phyloP scores from a whole-genome alignment of 2,888 invertebrate genomes.

The Tanytarsus gracilentus region DNA sequence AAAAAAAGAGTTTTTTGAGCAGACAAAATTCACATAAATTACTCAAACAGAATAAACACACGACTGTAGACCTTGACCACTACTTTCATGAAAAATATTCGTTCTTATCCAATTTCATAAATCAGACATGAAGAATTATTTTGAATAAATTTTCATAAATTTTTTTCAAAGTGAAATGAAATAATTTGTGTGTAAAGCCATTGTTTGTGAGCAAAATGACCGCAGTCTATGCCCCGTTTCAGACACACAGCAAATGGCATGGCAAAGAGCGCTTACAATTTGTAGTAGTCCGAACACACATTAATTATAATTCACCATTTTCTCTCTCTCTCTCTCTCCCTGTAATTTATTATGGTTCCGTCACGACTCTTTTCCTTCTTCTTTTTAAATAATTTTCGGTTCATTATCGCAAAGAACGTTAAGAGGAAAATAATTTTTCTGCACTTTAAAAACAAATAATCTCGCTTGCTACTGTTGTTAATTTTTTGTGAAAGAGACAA shows the following conservation, averaged over 20 bases:
- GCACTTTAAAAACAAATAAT: not conserved
- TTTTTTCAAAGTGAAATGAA: not conserved
- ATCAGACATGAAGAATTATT: slow-evolving; percentile 21
- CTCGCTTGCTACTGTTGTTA: not conserved
- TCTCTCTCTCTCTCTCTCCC: not conserved
- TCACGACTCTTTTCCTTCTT: not conserved
- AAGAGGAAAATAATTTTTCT: not conserved
- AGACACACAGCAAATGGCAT: no score
- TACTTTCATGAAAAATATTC: slow-evolving; percentile 15
- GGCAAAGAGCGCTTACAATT: not conserved
- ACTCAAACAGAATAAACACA: not conserved
- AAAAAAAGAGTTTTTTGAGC: not conserved
- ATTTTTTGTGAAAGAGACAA: not conserved
- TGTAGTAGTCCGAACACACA: not conserved
- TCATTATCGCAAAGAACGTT: not conserved
- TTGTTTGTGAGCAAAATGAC: slow-evolving; percentile 9
- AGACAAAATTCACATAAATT: slow-evolving; percentile 15
- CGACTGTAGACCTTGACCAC: slow-evolving; percentile 28
- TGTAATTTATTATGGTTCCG: not conserved
- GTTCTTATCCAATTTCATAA: slow-evolving; percentile 25
- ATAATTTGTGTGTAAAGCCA: slow-evolving; percentile 18
- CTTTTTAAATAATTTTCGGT: not conserved
- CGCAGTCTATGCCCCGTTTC: not conserved
- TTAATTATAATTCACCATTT: not conserved
- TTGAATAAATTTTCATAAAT: slow-evolving; percentile 29